Conservation (phyloP, 2,113 vertebrate genomes). For the Bubalus kerabau region DNA sequence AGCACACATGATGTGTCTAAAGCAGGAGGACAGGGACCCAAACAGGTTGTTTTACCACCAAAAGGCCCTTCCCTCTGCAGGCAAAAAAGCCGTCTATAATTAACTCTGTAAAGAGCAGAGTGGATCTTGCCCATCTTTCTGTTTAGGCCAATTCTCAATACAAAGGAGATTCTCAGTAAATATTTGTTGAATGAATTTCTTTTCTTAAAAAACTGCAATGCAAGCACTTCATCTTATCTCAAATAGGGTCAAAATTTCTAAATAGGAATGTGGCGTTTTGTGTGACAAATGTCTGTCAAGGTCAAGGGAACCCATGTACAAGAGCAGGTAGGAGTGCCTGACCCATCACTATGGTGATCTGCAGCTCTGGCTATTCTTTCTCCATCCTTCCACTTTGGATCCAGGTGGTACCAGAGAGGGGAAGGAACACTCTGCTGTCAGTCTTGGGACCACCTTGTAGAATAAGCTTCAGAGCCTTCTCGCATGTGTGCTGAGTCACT, state of each 20-base stretch:
- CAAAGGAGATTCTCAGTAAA: not conserved
- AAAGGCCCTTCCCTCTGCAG: not conserved
- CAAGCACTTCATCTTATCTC: not conserved
- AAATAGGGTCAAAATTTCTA: not conserved
- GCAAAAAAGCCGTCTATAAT: not conserved
- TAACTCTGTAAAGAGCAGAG: not conserved
- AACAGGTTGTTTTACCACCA: not conserved
- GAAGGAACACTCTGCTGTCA: not conserved
- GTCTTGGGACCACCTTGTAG: not conserved
- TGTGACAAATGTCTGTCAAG: not conserved
- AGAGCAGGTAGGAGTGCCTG: not conserved
- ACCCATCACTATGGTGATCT: not conserved
- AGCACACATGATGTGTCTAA: not conserved
- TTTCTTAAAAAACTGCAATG: not conserved
- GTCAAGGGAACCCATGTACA: not conserved
- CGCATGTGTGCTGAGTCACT: not conserved
- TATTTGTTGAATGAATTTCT: not conserved
- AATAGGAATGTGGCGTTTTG: not conserved
- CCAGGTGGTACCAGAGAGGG: not conserved
- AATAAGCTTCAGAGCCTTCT: not conserved
- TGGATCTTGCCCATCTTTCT: not conserved
- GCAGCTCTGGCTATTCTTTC: not conserved
- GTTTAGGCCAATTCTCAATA: not conserved
- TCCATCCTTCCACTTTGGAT: not conserved
- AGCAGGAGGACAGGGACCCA: not conserved